Evolutionary conservation across 2,797 vertebrate genomes (phyloP).

Genomic region (Helostoma temminkii): DNA sequence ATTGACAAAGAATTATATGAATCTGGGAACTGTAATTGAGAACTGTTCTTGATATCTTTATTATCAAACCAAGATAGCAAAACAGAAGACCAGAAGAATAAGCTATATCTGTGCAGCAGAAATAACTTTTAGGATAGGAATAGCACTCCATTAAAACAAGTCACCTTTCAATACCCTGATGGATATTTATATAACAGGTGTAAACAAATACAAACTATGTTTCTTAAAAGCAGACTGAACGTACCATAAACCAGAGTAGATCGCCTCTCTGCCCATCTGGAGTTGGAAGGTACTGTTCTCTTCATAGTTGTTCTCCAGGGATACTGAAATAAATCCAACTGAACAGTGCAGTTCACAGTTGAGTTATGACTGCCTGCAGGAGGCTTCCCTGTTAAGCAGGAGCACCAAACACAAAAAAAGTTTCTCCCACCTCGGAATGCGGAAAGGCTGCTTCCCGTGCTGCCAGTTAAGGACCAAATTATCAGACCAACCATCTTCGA

Average conservation of each 20-base stretch:
- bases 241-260: constrained; percentile 85
- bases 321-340: constrained; percentile 1
- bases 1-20: too few relatives aligned
- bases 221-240: constrained; percentile 48
- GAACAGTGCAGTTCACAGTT: background rate
- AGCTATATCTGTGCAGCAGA: too few relatives aligned
- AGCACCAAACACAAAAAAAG: constrained; percentile 26
- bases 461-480: constrained; percentile 63
- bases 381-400: background rate
- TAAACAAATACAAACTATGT: background rate
- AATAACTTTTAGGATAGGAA: too few relatives aligned
- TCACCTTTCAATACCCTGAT: background rate
- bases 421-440: constrained; percentile 76
- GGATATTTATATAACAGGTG: background rate
- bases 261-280: constrained; percentile 83
- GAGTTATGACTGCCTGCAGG: constrained; percentile 16
- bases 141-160: background rate
- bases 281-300: constrained; percentile 55
- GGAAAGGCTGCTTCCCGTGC: constrained; percentile 83
- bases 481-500: constrained; percentile 53
- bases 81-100: too few relatives aligned
- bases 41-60: too few relatives aligned
- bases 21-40: too few relatives aligned
- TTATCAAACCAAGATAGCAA: too few relatives aligned
- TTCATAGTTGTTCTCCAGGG: constrained; percentile 64